Conservation (phyloP, 2,888 invertebrate species). For the Polymixis flavicincta region DNA sequence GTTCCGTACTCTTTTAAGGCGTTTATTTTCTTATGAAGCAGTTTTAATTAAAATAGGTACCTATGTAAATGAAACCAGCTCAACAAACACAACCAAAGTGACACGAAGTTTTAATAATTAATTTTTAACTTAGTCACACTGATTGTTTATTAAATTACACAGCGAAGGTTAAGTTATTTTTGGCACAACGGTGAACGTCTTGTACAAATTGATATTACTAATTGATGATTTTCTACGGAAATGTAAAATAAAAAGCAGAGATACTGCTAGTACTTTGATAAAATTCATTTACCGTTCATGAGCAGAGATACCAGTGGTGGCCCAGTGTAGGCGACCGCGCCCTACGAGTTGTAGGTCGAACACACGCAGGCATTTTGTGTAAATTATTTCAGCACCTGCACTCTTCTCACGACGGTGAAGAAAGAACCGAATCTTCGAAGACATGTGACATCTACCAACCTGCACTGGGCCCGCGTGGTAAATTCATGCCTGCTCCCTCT, state of each 20-base stretch:
- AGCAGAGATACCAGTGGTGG: too few species aligned
- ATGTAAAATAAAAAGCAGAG: background rate
- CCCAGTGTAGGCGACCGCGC: too few species aligned
- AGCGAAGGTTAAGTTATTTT: slow-evolving; percentile 27
- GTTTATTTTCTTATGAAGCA: slow-evolving; percentile 23
- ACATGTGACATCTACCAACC: too few species aligned
- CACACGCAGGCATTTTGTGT: too few species aligned
- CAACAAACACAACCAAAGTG: slow-evolving; percentile 52
- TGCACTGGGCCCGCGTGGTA: too few species aligned
- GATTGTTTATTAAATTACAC: slow-evolving; percentile 45
- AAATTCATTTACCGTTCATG: background rate
- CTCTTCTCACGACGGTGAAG: too few species aligned
- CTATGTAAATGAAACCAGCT: slow-evolving; percentile 39
- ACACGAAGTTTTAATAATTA: slow-evolving; percentile 51
- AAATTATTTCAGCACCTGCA: too few species aligned
- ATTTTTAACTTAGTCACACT: slow-evolving; percentile 48
- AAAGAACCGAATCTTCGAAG: too few species aligned
- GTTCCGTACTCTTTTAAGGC: background rate
- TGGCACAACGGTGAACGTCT: slow-evolving; percentile 6
- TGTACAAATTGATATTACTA: slow-evolving; percentile 20
- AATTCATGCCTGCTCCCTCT: too few species aligned
- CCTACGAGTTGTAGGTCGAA: too few species aligned
- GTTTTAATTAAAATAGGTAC: slow-evolving; percentile 45
- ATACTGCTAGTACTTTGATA: background rate
- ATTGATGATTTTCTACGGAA: slow-evolving; percentile 10